These are phyloP conservation scores for Emydoidea blandingii DNA, from an alignment of 2,797 vertebrate species.

Conservation along the genomic window DNA sequence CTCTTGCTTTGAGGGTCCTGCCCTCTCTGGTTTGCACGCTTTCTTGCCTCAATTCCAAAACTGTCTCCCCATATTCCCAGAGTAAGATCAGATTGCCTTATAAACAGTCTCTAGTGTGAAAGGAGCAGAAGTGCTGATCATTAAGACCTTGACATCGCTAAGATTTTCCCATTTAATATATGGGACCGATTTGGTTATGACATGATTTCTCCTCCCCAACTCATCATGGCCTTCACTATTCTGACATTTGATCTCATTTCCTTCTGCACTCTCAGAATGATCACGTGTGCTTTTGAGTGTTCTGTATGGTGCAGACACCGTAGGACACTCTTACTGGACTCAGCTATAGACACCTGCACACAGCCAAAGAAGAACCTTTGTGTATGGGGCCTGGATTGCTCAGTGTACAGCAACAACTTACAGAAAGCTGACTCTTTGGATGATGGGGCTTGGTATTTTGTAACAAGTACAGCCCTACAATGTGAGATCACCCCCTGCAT, in stretches of 20 bases:
- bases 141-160: accelerated
- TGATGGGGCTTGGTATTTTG: too few species aligned
- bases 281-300: background rate
- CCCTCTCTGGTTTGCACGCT: background rate
- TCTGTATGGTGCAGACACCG: background rate
- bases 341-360: too few species aligned
- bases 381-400: too few species aligned
- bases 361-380: too few species aligned
- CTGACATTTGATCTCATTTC: background rate
- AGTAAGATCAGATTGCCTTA: background rate
- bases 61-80: accelerated
- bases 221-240: too few species aligned
- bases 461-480: too few species aligned
- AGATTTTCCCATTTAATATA: background rate
- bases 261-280: background rate
- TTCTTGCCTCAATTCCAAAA: background rate
- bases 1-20: background rate
- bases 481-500: too few species aligned
- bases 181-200: background rate
- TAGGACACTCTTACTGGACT: too few species aligned
- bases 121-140: background rate
- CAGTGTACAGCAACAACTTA: too few species aligned
- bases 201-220: background rate
- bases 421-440: too few species aligned
- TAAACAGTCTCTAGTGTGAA: background rate